Percentiles rank a stretch among this genome's conserved stretches.
Evolutionary conservation across 2,797 vertebrate genomes (phyloP).

Genomic region (Luscinia luscinia): DNA sequence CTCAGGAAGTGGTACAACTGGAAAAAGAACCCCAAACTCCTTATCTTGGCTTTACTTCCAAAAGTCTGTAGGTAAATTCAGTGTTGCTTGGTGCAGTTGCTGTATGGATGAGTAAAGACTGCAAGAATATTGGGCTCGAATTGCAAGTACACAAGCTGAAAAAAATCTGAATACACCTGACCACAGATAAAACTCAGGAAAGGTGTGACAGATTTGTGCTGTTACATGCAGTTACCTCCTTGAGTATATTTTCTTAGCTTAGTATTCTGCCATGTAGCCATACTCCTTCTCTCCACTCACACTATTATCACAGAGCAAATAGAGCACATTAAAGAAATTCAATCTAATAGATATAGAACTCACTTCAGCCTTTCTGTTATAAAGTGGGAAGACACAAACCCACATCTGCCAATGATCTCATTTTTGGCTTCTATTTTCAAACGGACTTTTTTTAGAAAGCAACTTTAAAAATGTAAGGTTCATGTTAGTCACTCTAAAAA

Average conservation of each 20-base stretch:
- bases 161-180: not conserved
- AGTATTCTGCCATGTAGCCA: rapidly evolving
- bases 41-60: not conserved
- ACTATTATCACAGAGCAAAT: not conserved
- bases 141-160: not conserved
- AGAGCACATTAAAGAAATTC: not conserved
- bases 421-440: conserved; percentile 15
- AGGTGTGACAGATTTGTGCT: not conserved
- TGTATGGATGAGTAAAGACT: not conserved
- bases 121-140: not conserved
- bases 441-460: not conserved
- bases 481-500: not conserved
- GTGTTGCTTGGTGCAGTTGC: not conserved
- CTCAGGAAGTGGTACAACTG: not conserved
- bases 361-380: not conserved
- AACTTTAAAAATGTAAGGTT: not conserved
- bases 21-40: not conserved
- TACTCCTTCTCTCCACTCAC: not conserved
- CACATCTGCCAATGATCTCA: not conserved
- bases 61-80: not conserved
- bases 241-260: not conserved
- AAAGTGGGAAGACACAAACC: not conserved
- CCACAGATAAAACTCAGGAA: not conserved
- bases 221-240: not conserved
- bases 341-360: not conserved